Conservation (phyloP, 2,888 invertebrate genomes). For the Cryptocheilus praepositus region DNA sequence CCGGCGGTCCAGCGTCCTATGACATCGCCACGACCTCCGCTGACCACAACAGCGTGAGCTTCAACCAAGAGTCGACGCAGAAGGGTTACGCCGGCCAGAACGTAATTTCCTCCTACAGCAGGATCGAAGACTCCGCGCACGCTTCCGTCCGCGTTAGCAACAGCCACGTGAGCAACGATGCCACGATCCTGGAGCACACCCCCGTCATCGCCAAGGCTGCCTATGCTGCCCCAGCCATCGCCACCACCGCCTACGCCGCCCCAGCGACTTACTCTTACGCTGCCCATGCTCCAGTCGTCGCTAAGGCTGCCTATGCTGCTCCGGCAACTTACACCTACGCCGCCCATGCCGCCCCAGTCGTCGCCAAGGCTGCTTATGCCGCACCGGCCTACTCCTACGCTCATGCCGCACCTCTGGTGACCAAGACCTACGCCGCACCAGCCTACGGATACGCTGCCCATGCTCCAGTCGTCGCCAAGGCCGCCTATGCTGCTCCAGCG, state of each 20-base stretch:
- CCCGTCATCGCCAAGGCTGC: conserved; percentile 36
- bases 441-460: conserved; percentile 12
- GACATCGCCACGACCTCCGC: conserved; percentile 59
- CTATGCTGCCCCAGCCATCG: conserved; percentile 28
- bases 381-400: conserved; percentile 21
- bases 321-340: conserved; percentile 23
- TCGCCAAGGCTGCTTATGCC: conserved; percentile 26
- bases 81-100: conserved; percentile 66
- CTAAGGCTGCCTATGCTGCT: conserved; percentile 46
- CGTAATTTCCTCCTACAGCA: conserved; percentile 60
- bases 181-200: conserved; percentile 36
- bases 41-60: conserved; percentile 59
- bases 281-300: conserved; percentile 36
- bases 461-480: conserved; percentile 12
- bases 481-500: conserved; percentile 14
- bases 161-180: conserved; percentile 62
- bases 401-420: conserved; percentile 17
- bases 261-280: conserved; percentile 37
- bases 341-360: conserved; percentile 32
- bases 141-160: conserved; percentile 63
- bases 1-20: conserved; percentile 61
- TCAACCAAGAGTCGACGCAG: conserved; percentile 64
- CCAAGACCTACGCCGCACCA: conserved; percentile 25
- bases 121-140: conserved; percentile 61
- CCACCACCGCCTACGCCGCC: conserved; percentile 31